A percentile compares a stretch with the other conserved stretches of the same genome.
phyloP scores from a whole-genome alignment of 1,140 invertebrate genomes.

The Eumaeus atala region DNA sequence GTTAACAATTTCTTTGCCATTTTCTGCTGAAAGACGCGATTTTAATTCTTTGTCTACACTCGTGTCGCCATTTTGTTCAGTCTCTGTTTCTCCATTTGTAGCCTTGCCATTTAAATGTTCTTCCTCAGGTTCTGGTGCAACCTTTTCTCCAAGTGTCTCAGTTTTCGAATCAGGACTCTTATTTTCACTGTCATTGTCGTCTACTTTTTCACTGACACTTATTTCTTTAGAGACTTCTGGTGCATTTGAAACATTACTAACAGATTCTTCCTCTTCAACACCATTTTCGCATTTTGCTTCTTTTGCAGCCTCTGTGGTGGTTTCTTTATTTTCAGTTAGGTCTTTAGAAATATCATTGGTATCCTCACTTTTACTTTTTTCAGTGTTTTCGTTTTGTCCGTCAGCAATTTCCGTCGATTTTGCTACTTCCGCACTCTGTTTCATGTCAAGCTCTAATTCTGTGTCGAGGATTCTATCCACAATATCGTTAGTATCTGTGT shows the following conservation, averaged over 20 bases:
- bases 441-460: slow-evolving; percentile 51
- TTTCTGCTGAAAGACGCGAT: slow-evolving; percentile 50
- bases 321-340: background rate
- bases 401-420: slow-evolving; percentile 25
- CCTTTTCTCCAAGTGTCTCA: slow-evolving; percentile 8
- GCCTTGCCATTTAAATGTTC: slow-evolving; percentile 48
- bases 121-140: slow-evolving; percentile 22
- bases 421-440: slow-evolving; percentile 29
- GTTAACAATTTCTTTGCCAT: slow-evolving; percentile 47
- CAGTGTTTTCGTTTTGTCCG: slow-evolving; percentile 4
- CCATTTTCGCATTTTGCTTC: slow-evolving; percentile 23
- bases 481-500: slow-evolving; percentile 52
- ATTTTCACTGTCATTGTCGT: slow-evolving; percentile 15
- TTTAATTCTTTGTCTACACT: slow-evolving; percentile 49
- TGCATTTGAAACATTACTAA: background rate
- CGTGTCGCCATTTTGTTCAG: slow-evolving; percentile 48
- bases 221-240: background rate
- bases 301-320: background rate
- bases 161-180: slow-evolving; percentile 7
- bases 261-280: slow-evolving; percentile 1
- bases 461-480: slow-evolving; percentile 54
- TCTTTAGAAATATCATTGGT: background rate
- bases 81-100: slow-evolving; percentile 44
- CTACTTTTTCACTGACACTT: slow-evolving; percentile 19
- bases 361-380: background rate